Evolutionary conservation across 1,140 invertebrate species (phyloP).

Genomic region (Apolygus lucorum): DNA sequence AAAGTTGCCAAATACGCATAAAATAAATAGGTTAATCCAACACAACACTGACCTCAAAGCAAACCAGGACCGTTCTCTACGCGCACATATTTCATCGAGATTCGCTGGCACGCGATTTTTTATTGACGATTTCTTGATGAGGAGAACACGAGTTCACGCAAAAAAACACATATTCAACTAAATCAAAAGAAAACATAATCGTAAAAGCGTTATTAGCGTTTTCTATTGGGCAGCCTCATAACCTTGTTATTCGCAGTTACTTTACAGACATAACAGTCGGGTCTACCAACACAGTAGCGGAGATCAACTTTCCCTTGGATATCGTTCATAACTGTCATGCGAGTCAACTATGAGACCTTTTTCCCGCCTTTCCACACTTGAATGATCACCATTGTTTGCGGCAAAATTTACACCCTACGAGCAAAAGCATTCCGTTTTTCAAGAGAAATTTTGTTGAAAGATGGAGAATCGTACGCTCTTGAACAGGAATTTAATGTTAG

Average conservation of each 20-base stretch:
- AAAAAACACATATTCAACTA: background rate
- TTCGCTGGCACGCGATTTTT: too few species aligned
- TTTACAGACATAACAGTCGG: background rate
- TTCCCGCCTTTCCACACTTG: background rate
- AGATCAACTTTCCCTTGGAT: background rate
- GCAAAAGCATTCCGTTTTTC: too few species aligned
- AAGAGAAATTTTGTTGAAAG: too few species aligned
- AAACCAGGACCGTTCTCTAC: background rate
- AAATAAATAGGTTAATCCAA: constrained; percentile 28
- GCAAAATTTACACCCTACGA: too few species aligned
- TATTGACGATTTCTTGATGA: too few species aligned
- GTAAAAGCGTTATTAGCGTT: constrained; percentile 12
- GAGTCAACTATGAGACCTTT: background rate
- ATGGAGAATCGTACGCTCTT: too few species aligned
- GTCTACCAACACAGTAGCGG: background rate
- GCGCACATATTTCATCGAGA: too few species aligned
- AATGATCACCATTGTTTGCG: too few species aligned
- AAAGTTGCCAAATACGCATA: constrained; percentile 14
- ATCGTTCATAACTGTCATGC: background rate
- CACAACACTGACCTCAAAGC: constrained; percentile 27
- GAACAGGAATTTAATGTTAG: too few species aligned
- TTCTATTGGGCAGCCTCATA: background rate
- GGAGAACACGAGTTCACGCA: too few species aligned
- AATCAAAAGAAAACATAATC: background rate
- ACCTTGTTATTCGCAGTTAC: constrained; percentile 14